These are phyloP conservation scores for Ecdyonurus torrentis DNA, from an alignment of 2,888 invertebrate species.

Conservation along the genomic window DNA sequence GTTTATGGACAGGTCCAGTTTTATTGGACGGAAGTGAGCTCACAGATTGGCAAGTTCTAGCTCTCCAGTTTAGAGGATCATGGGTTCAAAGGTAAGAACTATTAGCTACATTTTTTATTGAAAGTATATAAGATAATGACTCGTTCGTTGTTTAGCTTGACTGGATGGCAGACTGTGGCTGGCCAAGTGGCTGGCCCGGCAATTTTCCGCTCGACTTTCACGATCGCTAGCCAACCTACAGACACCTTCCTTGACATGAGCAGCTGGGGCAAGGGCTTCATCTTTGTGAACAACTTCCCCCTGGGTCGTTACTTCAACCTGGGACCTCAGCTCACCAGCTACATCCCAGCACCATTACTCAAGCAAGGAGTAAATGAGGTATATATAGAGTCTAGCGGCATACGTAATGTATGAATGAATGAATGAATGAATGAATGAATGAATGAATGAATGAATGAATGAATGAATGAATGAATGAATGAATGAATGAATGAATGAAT, in stretches of 20 bases:
- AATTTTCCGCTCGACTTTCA: conserved; percentile 34
- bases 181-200: conserved; percentile 32
- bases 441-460: neutral
- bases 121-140: neutral
- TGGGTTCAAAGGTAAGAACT: conserved; percentile 24
- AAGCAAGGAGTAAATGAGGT: conserved; percentile 37
- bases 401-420: neutral
- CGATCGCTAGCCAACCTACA: conserved; percentile 28
- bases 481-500: neutral
- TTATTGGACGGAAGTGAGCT: conserved; percentile 25
- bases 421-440: neutral
- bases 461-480: neutral
- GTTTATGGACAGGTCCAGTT: conserved; percentile 27
- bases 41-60: conserved; percentile 28
- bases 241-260: conserved; percentile 65
- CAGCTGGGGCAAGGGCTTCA: conserved; percentile 63
- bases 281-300: conserved; percentile 71
- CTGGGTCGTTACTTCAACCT: conserved; percentile 71
- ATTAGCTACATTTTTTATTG: neutral
- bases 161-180: conserved; percentile 14
- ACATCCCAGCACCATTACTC: conserved; percentile 61
- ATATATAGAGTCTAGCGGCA: conserved; percentile 6
- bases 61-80: conserved; percentile 33
- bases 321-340: conserved; percentile 71
- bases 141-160: conserved; percentile 12